Percentiles rank a stretch among this genome's conserved stretches.
Evolutionary conservation across 1,140 invertebrate species (phyloP).

Genomic region (Diorhabda elongata): DNA sequence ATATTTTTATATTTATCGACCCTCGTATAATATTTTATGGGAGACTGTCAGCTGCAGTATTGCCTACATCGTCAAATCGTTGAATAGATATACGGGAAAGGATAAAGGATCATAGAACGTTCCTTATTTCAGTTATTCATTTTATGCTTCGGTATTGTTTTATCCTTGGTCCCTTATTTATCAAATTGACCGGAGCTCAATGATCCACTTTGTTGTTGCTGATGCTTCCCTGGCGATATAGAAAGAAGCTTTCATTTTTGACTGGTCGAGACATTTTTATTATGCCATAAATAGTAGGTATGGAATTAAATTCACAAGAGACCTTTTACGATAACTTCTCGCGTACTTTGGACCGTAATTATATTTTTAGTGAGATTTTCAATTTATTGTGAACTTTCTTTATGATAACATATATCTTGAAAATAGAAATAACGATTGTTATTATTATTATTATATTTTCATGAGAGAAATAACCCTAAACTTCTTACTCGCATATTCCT

Average conservation of each 20-base stretch:
- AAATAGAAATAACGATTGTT: too few relatives aligned
- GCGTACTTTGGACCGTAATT: neutral
- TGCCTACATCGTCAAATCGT: too few relatives aligned
- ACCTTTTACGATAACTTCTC: neutral
- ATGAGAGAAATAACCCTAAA: too few relatives aligned
- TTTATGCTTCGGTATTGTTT: neutral
- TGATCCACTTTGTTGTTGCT: neutral
- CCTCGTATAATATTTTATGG: too few relatives aligned
- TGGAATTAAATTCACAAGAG: neutral
- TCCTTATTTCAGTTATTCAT: conserved; percentile 1
- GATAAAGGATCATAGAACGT: neutral
- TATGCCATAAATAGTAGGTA: neutral
- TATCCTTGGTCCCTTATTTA: conserved; percentile 1
- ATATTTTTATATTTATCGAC: too few relatives aligned
- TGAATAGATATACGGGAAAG: neutral
- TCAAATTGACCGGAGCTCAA: neutral
- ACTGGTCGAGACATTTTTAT: neutral
- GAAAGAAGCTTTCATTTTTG: neutral
- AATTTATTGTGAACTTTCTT: neutral
- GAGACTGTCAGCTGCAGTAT: too few relatives aligned
- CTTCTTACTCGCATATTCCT: too few relatives aligned
- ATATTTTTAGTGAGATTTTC: neutral
- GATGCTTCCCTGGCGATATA: neutral
- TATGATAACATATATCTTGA: too few relatives aligned
- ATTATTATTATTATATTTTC: too few relatives aligned